Base-by-base conservation (phyloP, 2,113 vertebrate genomes). In the Ctenodactylus gundi region DNA sequence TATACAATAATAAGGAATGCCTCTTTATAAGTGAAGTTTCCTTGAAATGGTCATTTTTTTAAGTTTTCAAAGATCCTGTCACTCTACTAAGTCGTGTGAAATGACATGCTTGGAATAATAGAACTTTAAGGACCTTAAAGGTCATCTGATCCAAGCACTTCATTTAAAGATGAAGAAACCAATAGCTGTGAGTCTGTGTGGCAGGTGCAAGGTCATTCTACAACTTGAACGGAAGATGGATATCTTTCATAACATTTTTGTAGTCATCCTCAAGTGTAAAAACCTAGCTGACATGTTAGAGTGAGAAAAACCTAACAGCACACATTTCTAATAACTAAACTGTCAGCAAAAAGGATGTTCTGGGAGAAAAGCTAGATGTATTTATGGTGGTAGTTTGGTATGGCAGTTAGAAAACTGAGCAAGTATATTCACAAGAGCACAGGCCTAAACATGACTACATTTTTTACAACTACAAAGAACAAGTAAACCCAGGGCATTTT, bases 11-110 rank as follows among this genome's bases (percentile, higher is more conserved):
- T 41, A 95, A 86, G 27, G 8, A 86, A 68, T 8, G 7, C 1
- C 14, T 77, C 62, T 62, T 34, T 92, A 64, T 82, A 90, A 94
- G 70, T 90, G 41, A 64, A 60, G 81, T 88, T 77, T 76, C 62
- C 85, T 53, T 77, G 58, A 44, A 72, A 57, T n/a, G 15, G 39
- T 15, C 11, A 4, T 82, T 67, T 85, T 80, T 67, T 64, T 75
- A 65, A 73, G 18, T 87, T 90, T 92, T 90, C 53, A 95, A 92
- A 67, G n/a, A 86, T 44, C 18, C 18, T 75, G 41, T 39, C 29
- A 92, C 21, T 58, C 72, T 6, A 41, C 9, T 73, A 17, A 21
- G 41, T 68, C 68, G 34, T 39, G 46, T 2, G 31, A 92, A 90
- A 86, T 83, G 49, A 78, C n/a, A 64, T 34, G 46, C 29, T 85